These are phyloP conservation scores for Mareca strepera DNA, from an alignment of 2,797 vertebrate genomes.

Conservation along the genomic window DNA sequence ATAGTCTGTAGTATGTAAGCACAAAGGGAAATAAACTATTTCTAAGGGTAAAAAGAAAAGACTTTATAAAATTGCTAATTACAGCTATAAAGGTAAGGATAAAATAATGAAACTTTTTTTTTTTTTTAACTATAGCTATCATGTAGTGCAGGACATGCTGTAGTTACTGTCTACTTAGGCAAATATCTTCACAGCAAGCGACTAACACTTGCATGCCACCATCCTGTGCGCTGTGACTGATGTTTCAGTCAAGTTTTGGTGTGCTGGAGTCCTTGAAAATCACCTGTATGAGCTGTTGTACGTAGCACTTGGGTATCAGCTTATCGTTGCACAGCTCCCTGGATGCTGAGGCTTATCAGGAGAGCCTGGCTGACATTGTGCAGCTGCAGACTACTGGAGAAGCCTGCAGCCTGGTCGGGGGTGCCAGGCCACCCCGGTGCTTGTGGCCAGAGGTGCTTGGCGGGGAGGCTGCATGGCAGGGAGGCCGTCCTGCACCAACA, in stretches of 20 bases:
- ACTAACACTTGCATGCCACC: accelerated
- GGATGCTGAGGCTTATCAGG: too few species aligned
- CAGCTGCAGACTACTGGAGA: not conserved
- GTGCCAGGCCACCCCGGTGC: too few species aligned
- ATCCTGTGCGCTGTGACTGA: accelerated
- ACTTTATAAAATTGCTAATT: not conserved
- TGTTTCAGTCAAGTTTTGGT: not conserved
- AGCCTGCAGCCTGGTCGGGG: too few species aligned
- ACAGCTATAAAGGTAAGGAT: not conserved
- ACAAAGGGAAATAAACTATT: not conserved
- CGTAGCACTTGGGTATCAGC: too few species aligned
- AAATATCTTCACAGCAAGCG: accelerated
- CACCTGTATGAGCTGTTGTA: too few species aligned
- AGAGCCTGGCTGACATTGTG: not conserved
- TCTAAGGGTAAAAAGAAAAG: not conserved
- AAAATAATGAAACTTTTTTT: too few species aligned
- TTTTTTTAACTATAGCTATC: not conserved
- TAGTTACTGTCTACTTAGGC: not conserved
- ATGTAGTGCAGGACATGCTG: accelerated
- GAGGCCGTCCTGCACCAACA: too few species aligned
- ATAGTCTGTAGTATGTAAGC: accelerated
- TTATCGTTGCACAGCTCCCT: not conserved
- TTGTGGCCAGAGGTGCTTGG: too few species aligned
- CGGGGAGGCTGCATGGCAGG: too few species aligned
- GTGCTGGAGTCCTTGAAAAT: not conserved